Percentiles rank a stretch among this genome's conserved stretches.
phyloP scores from a whole-genome alignment of 1,140 invertebrate species.

The Solen grandis region DNA sequence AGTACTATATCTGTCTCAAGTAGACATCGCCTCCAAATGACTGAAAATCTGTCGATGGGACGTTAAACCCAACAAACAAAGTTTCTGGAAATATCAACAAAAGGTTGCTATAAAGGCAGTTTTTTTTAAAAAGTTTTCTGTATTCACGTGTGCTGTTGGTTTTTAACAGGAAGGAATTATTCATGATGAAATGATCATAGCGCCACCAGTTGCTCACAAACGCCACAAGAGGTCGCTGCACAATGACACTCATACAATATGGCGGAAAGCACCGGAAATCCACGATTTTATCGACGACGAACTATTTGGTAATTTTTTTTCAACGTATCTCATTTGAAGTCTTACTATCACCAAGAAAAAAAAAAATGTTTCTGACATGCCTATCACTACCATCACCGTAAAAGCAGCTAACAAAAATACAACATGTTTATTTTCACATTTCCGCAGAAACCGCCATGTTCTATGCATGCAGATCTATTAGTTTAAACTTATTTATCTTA shows the following conservation, averaged over 20 bases:
- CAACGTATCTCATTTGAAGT: too few species aligned
- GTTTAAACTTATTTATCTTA: too few species aligned
- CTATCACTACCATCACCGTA: too few species aligned
- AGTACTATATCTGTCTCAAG: background rate
- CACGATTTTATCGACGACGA: constrained; percentile 46
- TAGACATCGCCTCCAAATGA: background rate
- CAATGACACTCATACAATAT: constrained; percentile 59
- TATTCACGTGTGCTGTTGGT: background rate
- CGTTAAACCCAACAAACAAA: background rate
- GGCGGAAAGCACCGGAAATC: constrained; percentile 56
- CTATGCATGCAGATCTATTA: too few species aligned
- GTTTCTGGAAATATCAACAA: background rate
- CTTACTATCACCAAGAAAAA: too few species aligned
- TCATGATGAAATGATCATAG: constrained; percentile 67
- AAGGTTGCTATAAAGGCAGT: background rate
- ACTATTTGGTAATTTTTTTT: constrained; percentile 41
- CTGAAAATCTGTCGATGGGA: background rate
- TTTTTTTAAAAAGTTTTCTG: too few species aligned
- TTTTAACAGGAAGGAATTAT: constrained; percentile 67
- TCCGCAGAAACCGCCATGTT: too few species aligned
- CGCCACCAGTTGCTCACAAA: constrained; percentile 60
- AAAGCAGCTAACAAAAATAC: too few species aligned
- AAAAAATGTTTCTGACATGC: too few species aligned
- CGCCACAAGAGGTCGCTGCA: constrained; percentile 62
- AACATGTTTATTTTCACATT: too few species aligned